Evolutionary conservation across 2,797 vertebrate genomes (phyloP).

Genomic region (Emys orbicularis): DNA sequence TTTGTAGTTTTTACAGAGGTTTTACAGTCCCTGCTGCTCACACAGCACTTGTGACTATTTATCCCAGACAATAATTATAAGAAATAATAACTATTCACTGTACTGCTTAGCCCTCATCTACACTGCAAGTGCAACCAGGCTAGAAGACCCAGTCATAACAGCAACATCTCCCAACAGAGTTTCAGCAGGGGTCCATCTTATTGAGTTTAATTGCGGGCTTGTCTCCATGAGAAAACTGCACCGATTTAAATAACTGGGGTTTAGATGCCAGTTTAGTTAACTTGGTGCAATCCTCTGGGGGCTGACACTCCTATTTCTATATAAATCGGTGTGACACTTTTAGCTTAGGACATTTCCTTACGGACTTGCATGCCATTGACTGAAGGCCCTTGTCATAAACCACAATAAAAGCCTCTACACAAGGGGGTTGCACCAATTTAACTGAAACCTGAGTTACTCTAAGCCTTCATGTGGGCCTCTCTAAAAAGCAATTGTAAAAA

Average conservation of each 20-base stretch:
- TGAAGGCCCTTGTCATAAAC: neutral
- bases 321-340: too few species aligned
- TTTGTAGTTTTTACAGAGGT: neutral
- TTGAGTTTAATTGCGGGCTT: neutral
- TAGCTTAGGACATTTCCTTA: too few species aligned
- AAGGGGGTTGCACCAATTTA: neutral
- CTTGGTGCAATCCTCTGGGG: too few species aligned
- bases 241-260: too few species aligned
- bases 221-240: neutral
- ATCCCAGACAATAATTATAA: neutral
- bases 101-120: neutral
- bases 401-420: neutral
- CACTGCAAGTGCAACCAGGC: neutral
- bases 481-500: neutral
- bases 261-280: too few species aligned
- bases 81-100: neutral
- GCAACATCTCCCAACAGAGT: neutral
- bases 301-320: too few species aligned
- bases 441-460: neutral
- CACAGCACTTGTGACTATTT: neutral
- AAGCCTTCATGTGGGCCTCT: neutral
- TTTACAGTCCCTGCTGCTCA: neutral
- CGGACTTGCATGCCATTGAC: neutral
- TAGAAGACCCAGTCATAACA: neutral
- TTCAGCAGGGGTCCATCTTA: neutral